Base-by-base conservation (phyloP, 2,797 vertebrate genomes). In the Crocodylus rhombifer region DNA sequence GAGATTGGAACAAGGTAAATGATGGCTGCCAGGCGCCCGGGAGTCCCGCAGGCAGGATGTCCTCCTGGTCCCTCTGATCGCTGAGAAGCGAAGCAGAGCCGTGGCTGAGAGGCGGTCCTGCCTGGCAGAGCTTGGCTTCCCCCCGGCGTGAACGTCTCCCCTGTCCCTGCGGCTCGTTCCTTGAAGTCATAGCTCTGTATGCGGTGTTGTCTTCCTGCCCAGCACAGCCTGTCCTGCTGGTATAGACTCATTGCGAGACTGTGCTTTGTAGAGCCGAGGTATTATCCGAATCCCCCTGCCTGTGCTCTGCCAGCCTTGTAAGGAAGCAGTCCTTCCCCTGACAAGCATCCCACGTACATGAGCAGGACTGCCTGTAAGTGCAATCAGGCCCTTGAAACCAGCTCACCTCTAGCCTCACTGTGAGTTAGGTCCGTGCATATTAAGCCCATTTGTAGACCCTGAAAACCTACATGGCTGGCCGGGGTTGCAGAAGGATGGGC, bases 1-100 rank as follows among this genome's bases (percentile, higher is more conserved):
- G 96, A 98, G 98, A 93, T 98, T 98, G 58, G 99, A 99, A 95
- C 99, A 98, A 98, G 99, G 99, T 99, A 97, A 98, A 93, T 51
- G 42, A 51, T 11, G 42, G 42, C 42, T 51, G 42, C 42, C 42
- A 51, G 42, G 42, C 3, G 10, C 42, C 2, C 5, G 75, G 15
- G 77, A 33, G 7, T 64, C 79, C n/a, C 15, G 0, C 63, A 56
- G 61, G 1, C 5, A 42, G 26, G 30, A 26, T 2, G 1, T 64
- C 75, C 42, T 71, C 36, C 65, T 30, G 25, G 6, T 56, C 4
- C 30, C 8, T 51, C n/a, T n/a, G 11, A 61, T 9, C 17, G 5
- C n/a, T 33, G 3, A 63, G n/a, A 5, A 1, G 13, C 30, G 17
- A 56, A 16, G 1, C 15, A 51, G 28, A 57, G 71, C 61, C 3